Evolutionary conservation across 2,888 invertebrate genomes (phyloP).

Genomic region (Oxyteleia sp.): DNA sequence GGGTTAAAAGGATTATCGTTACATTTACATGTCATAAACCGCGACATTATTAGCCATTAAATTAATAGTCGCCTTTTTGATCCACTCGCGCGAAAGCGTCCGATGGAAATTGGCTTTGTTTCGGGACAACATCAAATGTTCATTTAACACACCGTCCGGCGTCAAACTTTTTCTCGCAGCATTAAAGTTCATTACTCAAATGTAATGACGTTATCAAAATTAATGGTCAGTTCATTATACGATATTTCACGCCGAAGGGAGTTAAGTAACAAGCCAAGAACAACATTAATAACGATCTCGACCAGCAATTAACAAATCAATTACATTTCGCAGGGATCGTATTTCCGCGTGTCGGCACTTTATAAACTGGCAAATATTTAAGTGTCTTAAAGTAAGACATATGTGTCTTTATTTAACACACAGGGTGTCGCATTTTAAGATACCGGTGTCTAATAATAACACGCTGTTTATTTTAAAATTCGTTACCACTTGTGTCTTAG

Average conservation of each 20-base stretch:
- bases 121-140: constrained; percentile 3
- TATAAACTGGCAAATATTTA: too few relatives aligned
- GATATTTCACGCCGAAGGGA: constrained; percentile 7
- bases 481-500: too few relatives aligned
- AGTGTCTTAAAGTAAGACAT: too few relatives aligned
- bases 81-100: constrained; percentile 24
- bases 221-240: constrained; percentile 17
- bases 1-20: constrained; percentile 53
- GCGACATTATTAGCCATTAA: constrained; percentile 28
- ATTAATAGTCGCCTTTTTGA: constrained; percentile 36
- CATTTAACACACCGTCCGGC: constrained; percentile 1
- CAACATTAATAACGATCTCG: constrained; percentile 2
- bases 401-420: too few relatives aligned
- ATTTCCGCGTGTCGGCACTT: too few relatives aligned
- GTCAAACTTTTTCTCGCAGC: constrained; percentile 5
- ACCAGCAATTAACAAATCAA: not conserved
- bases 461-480: too few relatives aligned
- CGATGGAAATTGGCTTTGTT: constrained; percentile 35
- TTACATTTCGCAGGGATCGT: constrained; percentile 1
- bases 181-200: constrained; percentile 29
- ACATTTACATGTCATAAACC: constrained; percentile 45
- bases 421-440: too few relatives aligned
- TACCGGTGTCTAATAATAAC: too few relatives aligned
- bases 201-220: constrained; percentile 31
- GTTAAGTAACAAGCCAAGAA: constrained; percentile 16